Evolutionary conservation across 2,797 vertebrate species (phyloP), one percentile per base, ranked within the genome.

Genomic region (Chrosomus eos): DNA sequence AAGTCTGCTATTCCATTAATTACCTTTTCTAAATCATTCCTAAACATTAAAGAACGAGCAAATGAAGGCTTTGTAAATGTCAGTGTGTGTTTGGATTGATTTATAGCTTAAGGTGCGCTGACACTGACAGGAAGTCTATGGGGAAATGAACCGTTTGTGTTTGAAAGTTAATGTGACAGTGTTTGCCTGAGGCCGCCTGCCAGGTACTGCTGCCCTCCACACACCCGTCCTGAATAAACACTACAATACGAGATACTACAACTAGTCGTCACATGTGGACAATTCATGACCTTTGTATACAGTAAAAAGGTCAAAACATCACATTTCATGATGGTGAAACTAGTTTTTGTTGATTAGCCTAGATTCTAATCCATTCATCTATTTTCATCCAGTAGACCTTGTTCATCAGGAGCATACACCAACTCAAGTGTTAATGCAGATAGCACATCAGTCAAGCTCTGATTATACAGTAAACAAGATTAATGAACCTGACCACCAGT

Each of bases 21-120:
- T 90, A 92, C 85, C 45, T 75, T 88, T 76, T 76, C 86, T 45
- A 93, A 92, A 92, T 93, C 86, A 91, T 86, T 89, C 93, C 91
- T 90, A 94, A 95, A 95, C 94, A 93, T 93, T 94, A 94, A 90
- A 78, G 90, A 88, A 76, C n/a, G 89, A 87, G 90, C 91, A 92
- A 91, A 91, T 90, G 90, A 87, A 81, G 90, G 85, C 80, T 66
- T 55, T 87, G 89, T 83, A 94, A 95, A 94, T 94, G 94, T 93
- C 93, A 92, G 88, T 85, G 83, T 66, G 84, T 87, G 92, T 85
- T 80, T 85, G 88, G 90, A 94, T 90, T 93, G 94, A 95, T 94
- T 94, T 93, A 95, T 93, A 92, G 90, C 93, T 89, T 92, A 92
- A 90, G 89, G 87, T 74, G 64, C 60, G 53, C 53, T 58, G 71